These are phyloP conservation scores for Pocillopora verrucosa DNA, from an alignment of 64 coral and sea anemone species.

Conservation along the genomic window DNA sequence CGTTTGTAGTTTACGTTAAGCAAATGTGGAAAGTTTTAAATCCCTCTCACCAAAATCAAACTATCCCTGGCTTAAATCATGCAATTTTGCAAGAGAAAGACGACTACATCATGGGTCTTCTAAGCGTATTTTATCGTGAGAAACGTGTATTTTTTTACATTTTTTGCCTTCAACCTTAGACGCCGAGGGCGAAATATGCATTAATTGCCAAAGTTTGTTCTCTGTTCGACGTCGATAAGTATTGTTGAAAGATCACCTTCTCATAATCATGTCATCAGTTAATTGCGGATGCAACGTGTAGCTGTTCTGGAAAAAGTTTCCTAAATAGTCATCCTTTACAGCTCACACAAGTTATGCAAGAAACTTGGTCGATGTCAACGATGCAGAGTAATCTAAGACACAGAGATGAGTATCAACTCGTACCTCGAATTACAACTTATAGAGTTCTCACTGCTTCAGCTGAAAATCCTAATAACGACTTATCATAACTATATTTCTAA, in stretches of 20 bases:
- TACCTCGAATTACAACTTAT: too few relatives aligned
- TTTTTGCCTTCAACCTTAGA: too few relatives aligned
- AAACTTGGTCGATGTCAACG: not conserved
- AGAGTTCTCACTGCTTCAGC: too few relatives aligned
- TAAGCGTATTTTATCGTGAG: too few relatives aligned
- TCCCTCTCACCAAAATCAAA: not conserved
- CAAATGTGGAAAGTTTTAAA: not conserved
- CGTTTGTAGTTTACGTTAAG: not conserved
- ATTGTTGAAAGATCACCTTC: not conserved
- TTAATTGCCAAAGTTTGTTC: not conserved
- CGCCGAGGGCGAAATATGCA: not conserved
- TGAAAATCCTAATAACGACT: too few relatives aligned
- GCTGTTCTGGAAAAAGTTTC: not conserved
- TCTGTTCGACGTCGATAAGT: not conserved
- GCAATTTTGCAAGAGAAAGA: too few relatives aligned
- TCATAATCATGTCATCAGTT: not conserved
- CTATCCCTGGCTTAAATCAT: not conserved
- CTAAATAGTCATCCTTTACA: not conserved
- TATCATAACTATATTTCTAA: not conserved
- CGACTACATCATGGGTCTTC: too few relatives aligned
- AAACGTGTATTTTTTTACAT: too few relatives aligned
- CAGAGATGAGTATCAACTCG: not conserved
- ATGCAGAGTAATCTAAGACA: not conserved
- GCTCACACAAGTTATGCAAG: not conserved
- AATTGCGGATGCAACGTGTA: not conserved